Evolutionary conservation across 2,888 invertebrate species (phyloP).

Genomic region (Philopedon plagiatum): DNA sequence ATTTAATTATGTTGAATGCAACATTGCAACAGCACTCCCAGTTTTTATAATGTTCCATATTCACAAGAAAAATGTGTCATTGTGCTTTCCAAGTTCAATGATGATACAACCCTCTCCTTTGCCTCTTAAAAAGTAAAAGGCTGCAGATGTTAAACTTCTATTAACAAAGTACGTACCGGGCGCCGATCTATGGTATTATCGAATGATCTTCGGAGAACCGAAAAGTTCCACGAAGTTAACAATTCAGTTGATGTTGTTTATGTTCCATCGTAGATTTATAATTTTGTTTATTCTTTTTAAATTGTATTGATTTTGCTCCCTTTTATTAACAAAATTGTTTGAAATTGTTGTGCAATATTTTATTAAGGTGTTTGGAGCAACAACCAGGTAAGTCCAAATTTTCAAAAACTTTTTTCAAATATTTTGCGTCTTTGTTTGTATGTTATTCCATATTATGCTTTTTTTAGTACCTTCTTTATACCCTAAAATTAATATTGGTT

Average conservation of each 20-base stretch:
- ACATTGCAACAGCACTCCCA: too few species aligned
- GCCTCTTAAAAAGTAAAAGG: neutral
- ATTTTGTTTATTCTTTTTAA: neutral
- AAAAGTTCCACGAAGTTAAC: neutral
- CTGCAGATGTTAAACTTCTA: constrained; percentile 1
- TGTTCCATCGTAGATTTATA: neutral
- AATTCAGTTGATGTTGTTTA: neutral
- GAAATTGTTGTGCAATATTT: neutral
- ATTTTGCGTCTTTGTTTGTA: too few species aligned
- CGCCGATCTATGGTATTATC: constrained; percentile 8
- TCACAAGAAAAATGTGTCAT: too few species aligned
- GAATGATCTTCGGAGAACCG: constrained; percentile 1
- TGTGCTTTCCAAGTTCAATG: too few species aligned
- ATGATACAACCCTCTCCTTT: too few species aligned
- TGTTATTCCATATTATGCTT: too few species aligned
- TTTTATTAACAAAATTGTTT: neutral
- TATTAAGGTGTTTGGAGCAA: neutral
- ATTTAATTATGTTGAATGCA: too few species aligned
- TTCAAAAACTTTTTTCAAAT: too few species aligned
- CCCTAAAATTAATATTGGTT: too few species aligned
- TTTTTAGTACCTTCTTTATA: too few species aligned
- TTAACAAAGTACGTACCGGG: neutral
- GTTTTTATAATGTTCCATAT: too few species aligned
- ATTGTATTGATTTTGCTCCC: neutral
- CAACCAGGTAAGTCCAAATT: neutral